These are phyloP conservation scores for Melanotaenia pygmaea DNA, from an alignment of 2,797 vertebrate species.

Conservation along the genomic window DNA sequence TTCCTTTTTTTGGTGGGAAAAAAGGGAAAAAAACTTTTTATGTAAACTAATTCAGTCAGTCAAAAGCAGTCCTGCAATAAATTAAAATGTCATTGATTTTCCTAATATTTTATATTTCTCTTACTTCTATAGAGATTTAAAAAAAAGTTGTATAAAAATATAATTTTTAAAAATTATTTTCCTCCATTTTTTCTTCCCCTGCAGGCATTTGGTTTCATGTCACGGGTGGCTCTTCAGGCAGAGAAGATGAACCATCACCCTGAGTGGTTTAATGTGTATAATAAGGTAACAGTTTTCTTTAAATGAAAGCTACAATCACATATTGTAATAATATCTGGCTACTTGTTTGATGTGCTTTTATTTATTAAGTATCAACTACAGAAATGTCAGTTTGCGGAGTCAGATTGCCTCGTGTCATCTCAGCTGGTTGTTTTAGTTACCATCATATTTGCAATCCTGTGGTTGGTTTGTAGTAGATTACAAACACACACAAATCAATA, in stretches of 20 bases:
- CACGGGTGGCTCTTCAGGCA: slow-evolving; percentile 92
- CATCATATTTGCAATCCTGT: slow-evolving; percentile 19
- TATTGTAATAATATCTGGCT: background rate
- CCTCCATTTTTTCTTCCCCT: slow-evolving; percentile 32
- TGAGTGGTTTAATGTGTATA: slow-evolving; percentile 98
- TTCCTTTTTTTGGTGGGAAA: too few species aligned
- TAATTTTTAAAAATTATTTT: too few species aligned
- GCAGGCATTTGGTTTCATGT: slow-evolving; percentile 98
- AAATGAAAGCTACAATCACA: slow-evolving; percentile 9
- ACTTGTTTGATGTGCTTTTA: background rate
- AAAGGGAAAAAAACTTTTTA: too few species aligned
- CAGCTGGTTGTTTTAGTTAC: background rate
- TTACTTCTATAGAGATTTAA: too few species aligned
- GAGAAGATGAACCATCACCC: slow-evolving; percentile 99
- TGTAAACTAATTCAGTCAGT: too few species aligned
- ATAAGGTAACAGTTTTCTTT: slow-evolving; percentile 86
- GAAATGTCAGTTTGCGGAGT: slow-evolving; percentile 24
- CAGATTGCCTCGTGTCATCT: background rate
- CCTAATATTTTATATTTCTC: too few species aligned
- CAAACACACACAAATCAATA: slow-evolving; percentile 36
- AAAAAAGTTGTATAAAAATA: too few species aligned
- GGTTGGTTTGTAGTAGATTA: slow-evolving; percentile 44
- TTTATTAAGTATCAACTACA: slow-evolving; percentile 34
- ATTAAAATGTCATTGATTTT: too few species aligned
- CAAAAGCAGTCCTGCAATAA: too few species aligned